Base-by-base conservation (phyloP, 2,888 invertebrate species). In the Caenorhabditis macrosperma region DNA sequence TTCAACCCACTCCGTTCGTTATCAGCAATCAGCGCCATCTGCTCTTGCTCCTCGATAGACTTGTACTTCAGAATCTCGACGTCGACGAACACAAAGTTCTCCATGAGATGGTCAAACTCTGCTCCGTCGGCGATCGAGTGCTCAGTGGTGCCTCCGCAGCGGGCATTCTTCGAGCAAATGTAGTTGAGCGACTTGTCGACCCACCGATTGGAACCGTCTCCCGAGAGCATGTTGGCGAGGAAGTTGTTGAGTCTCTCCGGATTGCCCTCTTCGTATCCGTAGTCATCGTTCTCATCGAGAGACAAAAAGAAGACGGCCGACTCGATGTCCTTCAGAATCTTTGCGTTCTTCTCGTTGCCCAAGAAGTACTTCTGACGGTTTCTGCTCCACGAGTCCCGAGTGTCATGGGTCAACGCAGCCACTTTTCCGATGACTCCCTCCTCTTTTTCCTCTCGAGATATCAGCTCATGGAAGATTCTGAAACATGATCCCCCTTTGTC, bases 71-170 rank as follows among this genome's bases (percentile, higher is more conserved):
- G 24, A 26, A 85, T 46, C 15, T 84, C 64, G 24, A 80, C 63
- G 61, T 88, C 88, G 55, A 86, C 83, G 26, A 67, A 71, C 10
- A 86, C 72, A 64, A 86, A 88, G 67, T 89, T 87, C 66, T 89
- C 89, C 82, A 87, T 84, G 35, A 89, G 81, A 63, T 88, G 88
- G 72, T 88, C 88, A 50, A 89, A 88, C 64, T 89, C 89, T 2
- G 85, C 82, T 33, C 89, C 89, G 75, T 89, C 89, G 10, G 83
- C 87, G 38, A 87, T 85, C 7, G 82, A 81, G 48, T 89, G 89
- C 30, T 89, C 89, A 0, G 84, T 86, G 0, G 86, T 88, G 26
- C 88, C 89, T 28, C 89, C 89, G 46, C 81, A 81, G 12, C 74
- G 48, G 33, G 67, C 74, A 64, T 87, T 88, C 59, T 81, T 83